Base-by-base conservation (phyloP, 2,113 vertebrate species). In the Paradisaea rubra region DNA sequence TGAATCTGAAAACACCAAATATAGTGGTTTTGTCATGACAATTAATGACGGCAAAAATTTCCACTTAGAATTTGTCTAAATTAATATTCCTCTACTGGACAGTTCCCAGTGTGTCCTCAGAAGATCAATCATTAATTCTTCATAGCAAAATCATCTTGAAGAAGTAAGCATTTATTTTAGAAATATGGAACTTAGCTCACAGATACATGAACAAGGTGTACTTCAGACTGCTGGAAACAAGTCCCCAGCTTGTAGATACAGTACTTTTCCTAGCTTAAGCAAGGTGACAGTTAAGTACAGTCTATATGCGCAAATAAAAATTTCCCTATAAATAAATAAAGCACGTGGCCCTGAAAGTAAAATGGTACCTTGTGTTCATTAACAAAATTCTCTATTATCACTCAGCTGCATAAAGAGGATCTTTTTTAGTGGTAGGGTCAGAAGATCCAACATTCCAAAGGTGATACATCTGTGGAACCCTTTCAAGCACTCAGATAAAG, bases 401-500 rank as follows among this genome's bases (percentile, higher is more conserved):
- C 70, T 80, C 31, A 8, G 66, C 76, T 95, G 81, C 94, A 83
- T 59, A 77, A 87, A 89, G 85, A 89, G 65, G 4, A 30, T 83
- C 95, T 90, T 95, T 92, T 76, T 91, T 72, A 92, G 45, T 70
- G 81, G 13, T 80, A 50, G 86, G 87, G 86, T 96, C 79, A 97
- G 96, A 97, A 96, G 76, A 97, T 97, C 65, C 41, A 72, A 63
- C 95, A 94, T 91, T 98, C 93, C 96, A 94, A 97, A 97, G 89
- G 69, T 95, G 80, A 96, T 93, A 95, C 90, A 97, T 97, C 97
- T 97, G 95, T 97, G 79, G 86, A 97, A 96, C 89, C 50, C 96
- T 96, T 97, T 90, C 96, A 96, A 76, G 93, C 53, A 56, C 93
- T 94, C 70, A 86, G 79, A 96, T 71, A 96, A 97, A 96, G 56